These are phyloP conservation scores for Homarus americanus DNA, from an alignment of 1,140 invertebrate species.

Conservation along the genomic window DNA sequence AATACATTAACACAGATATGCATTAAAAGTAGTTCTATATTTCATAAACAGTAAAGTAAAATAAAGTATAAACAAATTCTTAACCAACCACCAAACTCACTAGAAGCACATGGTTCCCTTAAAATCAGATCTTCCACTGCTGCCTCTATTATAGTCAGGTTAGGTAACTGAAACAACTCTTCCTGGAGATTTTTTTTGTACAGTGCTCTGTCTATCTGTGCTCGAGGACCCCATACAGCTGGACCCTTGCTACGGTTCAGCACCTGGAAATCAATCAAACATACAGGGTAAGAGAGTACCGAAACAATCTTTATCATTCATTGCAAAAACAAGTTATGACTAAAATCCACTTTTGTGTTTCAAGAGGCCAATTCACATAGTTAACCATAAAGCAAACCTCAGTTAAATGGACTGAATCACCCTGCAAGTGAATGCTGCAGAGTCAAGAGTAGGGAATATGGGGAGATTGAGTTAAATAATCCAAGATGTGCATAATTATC, in stretches of 20 bases:
- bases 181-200: constrained; percentile 91
- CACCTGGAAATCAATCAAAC: constrained; percentile 78
- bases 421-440: too few relatives aligned
- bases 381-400: too few relatives aligned
- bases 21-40: not conserved
- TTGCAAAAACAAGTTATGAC: too few relatives aligned
- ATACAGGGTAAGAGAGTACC: not conserved
- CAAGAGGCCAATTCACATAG: too few relatives aligned
- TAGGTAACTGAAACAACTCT: constrained; percentile 84
- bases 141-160: constrained; percentile 86
- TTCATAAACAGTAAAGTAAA: not conserved
- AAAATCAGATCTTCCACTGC: constrained; percentile 89
- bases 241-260: constrained; percentile 90
- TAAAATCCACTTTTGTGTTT: too few relatives aligned
- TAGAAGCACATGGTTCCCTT: not conserved
- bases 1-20: too few relatives aligned
- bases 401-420: too few relatives aligned
- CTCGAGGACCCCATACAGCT: constrained; percentile 93
- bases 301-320: not conserved
- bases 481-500: too few relatives aligned
- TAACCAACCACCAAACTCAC: not conserved
- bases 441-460: too few relatives aligned
- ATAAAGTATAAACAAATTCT: not conserved
- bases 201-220: constrained; percentile 92
- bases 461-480: too few relatives aligned